Evolutionary conservation across 2,888 invertebrate genomes (phyloP).

Genomic region (Drosophila austrosaltans): DNA sequence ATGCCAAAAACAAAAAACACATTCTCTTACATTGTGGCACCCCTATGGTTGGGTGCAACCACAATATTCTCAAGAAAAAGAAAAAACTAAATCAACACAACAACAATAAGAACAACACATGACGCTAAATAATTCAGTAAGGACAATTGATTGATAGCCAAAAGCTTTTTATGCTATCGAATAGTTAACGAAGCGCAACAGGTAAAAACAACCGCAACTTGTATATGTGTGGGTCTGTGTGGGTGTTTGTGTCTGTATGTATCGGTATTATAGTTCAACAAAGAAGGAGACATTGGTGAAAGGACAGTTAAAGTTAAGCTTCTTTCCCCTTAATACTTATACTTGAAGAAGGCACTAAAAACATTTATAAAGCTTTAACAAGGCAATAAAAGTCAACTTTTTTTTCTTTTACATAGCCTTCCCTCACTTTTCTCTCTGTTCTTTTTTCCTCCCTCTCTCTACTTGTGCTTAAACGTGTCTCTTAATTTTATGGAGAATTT

Average conservation of each 20-base stretch:
- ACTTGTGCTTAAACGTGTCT: no score
- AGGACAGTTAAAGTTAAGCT: no score
- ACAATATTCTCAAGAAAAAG: not conserved
- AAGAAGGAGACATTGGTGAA: not conserved
- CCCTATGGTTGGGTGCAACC: not conserved
- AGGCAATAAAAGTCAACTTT: no score
- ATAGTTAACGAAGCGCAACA: slow-evolving; percentile 77
- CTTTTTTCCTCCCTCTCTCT: no score
- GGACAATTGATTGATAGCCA: slow-evolving; percentile 72
- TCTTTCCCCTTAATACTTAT: no score
- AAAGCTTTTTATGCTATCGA: slow-evolving; percentile 65
- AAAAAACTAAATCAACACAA: slow-evolving; percentile 19
- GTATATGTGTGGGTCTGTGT: not conserved
- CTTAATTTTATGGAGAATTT: no score
- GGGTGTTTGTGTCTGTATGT: not conserved
- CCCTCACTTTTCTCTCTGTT: no score
- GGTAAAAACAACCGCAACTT: slow-evolving; percentile 44
- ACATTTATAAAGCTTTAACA: no score
- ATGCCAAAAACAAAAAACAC: not conserved
- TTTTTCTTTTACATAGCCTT: no score
- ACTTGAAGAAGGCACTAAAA: no score
- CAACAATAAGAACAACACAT: slow-evolving; percentile 14
- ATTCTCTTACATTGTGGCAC: not conserved
- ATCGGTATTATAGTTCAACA: not conserved
- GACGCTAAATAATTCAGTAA: slow-evolving; percentile 64